phyloP scores from a whole-genome alignment of 2,797 vertebrate species.

The Amblyraja radiata region DNA sequence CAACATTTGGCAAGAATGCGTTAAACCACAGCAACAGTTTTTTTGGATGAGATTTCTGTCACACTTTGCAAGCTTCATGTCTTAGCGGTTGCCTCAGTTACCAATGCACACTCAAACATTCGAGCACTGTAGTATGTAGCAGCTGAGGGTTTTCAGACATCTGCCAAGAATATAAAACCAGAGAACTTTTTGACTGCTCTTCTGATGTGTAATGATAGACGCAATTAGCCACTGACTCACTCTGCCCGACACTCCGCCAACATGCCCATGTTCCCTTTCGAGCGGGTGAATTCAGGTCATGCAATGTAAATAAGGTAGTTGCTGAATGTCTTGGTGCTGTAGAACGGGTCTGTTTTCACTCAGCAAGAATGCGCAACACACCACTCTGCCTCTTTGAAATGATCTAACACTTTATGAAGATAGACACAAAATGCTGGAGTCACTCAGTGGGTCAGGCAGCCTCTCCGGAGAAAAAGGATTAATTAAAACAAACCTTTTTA shows the following conservation, averaged over 20 bases:
- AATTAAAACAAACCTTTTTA: too few species aligned
- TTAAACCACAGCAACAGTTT: background rate
- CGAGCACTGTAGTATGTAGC: constrained; percentile 1
- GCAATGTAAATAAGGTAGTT: background rate
- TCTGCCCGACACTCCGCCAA: background rate
- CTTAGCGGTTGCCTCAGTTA: background rate
- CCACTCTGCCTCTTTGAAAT: too few species aligned
- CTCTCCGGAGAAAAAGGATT: too few species aligned
- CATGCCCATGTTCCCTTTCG: constrained; percentile 15
- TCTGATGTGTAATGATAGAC: constrained; percentile 24
- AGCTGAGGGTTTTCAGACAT: background rate
- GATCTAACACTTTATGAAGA: too few species aligned
- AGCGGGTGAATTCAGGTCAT: constrained; percentile 27
- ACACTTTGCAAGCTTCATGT: constrained; percentile 19
- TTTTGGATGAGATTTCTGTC: constrained; percentile 15
- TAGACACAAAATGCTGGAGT: too few species aligned
- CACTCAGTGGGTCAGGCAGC: too few species aligned
- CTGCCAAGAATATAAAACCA: background rate
- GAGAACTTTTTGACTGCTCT: constrained; percentile 19
- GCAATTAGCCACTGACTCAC: constrained; percentile 27
- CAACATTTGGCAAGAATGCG: constrained; percentile 13
- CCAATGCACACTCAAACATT: background rate
- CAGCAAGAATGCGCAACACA: background rate
- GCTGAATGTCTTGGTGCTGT: background rate
- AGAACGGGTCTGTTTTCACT: background rate